Conservation (phyloP, 2,888 invertebrate genomes). For the Pyrrhosoma nymphula region DNA sequence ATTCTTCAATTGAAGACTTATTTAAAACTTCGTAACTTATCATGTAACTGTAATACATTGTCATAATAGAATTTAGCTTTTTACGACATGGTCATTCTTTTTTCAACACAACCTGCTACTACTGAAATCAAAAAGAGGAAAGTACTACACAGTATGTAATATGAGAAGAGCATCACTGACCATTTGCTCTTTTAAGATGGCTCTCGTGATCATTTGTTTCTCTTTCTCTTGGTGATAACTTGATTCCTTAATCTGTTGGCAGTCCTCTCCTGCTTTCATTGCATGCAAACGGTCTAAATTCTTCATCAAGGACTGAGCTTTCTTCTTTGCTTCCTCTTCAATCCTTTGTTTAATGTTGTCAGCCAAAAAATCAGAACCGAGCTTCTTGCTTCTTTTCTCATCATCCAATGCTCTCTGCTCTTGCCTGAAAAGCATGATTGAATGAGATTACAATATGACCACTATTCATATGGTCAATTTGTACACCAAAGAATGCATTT, state of each 20-base stretch:
- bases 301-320: background rate
- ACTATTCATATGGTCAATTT: too few relatives aligned
- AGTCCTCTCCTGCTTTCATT: background rate
- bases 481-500: too few relatives aligned
- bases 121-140: too few relatives aligned
- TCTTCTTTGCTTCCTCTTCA: background rate
- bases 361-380: background rate
- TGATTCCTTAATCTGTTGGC: background rate
- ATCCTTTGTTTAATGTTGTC: background rate
- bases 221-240: background rate
- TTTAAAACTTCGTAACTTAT: too few relatives aligned
- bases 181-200: background rate
- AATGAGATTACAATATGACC: too few relatives aligned
- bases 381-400: background rate
- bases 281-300: background rate
- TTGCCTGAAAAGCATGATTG: background rate
- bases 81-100: too few relatives aligned
- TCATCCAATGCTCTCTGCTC: conserved; percentile 26
- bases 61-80: too few relatives aligned
- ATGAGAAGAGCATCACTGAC: background rate
- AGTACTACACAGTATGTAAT: too few relatives aligned
- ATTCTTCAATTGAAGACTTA: too few relatives aligned
- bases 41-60: too few relatives aligned
- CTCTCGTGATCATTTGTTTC: background rate
- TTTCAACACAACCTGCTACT: too few relatives aligned